phyloP scores from a whole-genome alignment of 2,113 vertebrate genomes.

The Proteles cristata region DNA sequence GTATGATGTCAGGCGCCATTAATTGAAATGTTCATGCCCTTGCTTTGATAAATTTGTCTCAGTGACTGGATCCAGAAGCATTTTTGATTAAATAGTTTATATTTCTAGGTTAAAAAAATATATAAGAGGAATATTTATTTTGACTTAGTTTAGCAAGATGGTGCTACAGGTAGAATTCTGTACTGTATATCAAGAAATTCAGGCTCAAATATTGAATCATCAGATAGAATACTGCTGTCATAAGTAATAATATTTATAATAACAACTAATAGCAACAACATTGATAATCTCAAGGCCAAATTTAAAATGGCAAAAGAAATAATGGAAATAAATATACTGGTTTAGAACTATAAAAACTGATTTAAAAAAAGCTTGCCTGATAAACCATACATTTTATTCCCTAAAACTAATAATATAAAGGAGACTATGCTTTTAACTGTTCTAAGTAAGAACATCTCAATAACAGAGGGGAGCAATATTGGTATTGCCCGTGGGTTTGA shows the following conservation, averaged over 20 bases:
- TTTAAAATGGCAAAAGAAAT: slow-evolving; percentile 53
- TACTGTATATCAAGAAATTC: background rate
- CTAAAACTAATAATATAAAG: slow-evolving; percentile 58
- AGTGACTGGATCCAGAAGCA: slow-evolving; percentile 76
- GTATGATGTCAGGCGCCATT: slow-evolving; percentile 81
- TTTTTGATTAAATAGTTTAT: slow-evolving; percentile 71
- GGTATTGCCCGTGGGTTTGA: slow-evolving; percentile 66
- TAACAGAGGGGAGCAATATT: slow-evolving; percentile 60
- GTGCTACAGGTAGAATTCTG: background rate
- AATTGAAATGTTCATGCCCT: slow-evolving; percentile 83
- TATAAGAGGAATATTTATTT: slow-evolving; percentile 29
- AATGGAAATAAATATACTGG: slow-evolving; percentile 29
- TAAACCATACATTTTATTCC: slow-evolving; percentile 51
- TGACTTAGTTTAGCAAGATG: slow-evolving; percentile 29
- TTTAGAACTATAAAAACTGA: slow-evolving; percentile 58
- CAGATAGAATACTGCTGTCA: background rate
- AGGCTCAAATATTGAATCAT: background rate
- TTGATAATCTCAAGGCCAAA: background rate
- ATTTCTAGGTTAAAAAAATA: slow-evolving; percentile 60
- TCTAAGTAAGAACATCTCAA: slow-evolving; percentile 60
- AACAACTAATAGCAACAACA: slow-evolving; percentile 12
- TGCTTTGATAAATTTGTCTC: slow-evolving; percentile 81
- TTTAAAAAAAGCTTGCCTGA: slow-evolving; percentile 37
- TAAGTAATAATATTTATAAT: slow-evolving; percentile 57
- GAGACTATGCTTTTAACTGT: background rate